Base-by-base conservation (phyloP, 2,888 invertebrate genomes). In the Deilephila elpenor region DNA sequence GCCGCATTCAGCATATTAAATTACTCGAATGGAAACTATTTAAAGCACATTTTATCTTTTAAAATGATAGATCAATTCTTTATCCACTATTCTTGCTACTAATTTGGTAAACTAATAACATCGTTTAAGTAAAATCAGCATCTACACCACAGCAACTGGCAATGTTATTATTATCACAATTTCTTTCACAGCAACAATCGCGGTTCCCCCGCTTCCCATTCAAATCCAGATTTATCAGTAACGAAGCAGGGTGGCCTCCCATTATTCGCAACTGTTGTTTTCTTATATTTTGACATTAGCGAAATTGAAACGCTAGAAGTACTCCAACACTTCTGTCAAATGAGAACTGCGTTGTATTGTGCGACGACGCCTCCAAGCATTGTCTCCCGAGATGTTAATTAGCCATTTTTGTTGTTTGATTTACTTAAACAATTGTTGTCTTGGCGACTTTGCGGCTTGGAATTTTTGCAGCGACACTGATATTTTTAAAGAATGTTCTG, bases 201-300 rank as follows among this genome's bases (percentile, higher is more conserved):
- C 53, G 6, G 19, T 19, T 6, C n/a, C n/a, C n/a, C 5, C 19
- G 19, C 53, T 19, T 56, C n/a, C 53, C 53, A 56, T 56, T 56
- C 5, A 56, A 56, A 56, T 56, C 53, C 53, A 56, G 17, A 56
- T 44, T 61, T 6, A 29, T 32, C n/a, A 62, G n/a, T 8, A 34
- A n/a, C 11, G 34, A n/a, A n/a, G n/a, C n/a, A 34, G n/a, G n/a
- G 29, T 32, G 19, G 29, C 32, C 34, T 19, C 6, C 19, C 34
- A 62, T 67, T 25, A 51, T 51, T 51, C 3, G 7, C 14, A n/a
- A 61, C 64, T 4, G 67, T 67, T 51, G 34, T 62, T 34, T 62
- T 62, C 62, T 67, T 51, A 67, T 67, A 67, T 67, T 67, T 64
- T 11, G 51, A 67, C 67, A 67, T 67, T 67, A 67, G 67, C 67